Percentiles rank a stretch among this genome's conserved stretches.
These are phyloP conservation scores for Chanos chanos DNA, from an alignment of 2,797 vertebrate genomes.

Conservation along the genomic window DNA sequence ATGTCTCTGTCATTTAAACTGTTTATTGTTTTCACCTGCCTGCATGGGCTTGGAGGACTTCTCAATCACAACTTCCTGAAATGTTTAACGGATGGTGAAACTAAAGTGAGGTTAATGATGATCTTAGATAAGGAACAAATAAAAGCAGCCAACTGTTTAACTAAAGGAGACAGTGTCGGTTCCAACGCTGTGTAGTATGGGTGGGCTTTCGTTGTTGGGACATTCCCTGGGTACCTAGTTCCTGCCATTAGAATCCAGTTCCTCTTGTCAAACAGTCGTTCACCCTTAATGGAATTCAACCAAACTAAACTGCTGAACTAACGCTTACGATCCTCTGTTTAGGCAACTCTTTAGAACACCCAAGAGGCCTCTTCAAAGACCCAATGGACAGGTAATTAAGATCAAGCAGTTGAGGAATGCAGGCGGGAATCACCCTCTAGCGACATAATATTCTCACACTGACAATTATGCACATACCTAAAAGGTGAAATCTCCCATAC, in stretches of 20 bases:
- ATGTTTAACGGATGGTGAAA: slow-evolving; percentile 40
- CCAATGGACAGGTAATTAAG: slow-evolving; percentile 38
- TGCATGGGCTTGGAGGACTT: slow-evolving; percentile 20
- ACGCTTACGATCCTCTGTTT: slow-evolving; percentile 23
- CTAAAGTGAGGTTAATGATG: slow-evolving; percentile 17
- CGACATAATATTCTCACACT: slow-evolving; percentile 42
- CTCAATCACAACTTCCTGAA: slow-evolving; percentile 42
- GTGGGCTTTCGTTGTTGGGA: slow-evolving; percentile 25
- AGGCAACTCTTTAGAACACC: slow-evolving; percentile 6
- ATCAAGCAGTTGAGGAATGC: slow-evolving; percentile 42
- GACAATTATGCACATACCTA: slow-evolving; percentile 49
- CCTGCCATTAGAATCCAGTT: slow-evolving; percentile 34
- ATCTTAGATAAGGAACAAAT: slow-evolving; percentile 39
- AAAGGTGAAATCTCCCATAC: slow-evolving; percentile 36
- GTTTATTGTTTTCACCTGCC: slow-evolving; percentile 33
- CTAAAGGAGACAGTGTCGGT: slow-evolving; percentile 12
- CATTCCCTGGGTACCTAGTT: slow-evolving; percentile 23
- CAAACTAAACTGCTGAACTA: slow-evolving; percentile 5
- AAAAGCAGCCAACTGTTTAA: slow-evolving; percentile 26
- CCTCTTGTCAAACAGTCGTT: slow-evolving; percentile 40
- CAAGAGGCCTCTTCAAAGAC: slow-evolving; percentile 4
- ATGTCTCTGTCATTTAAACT: slow-evolving; percentile 26
- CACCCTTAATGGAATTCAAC: slow-evolving; percentile 15
- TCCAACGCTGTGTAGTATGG: background rate
- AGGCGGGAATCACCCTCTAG: slow-evolving; percentile 39